Conservation (phyloP, 2,797 vertebrate genomes). For the Pangasius larnaudii region DNA sequence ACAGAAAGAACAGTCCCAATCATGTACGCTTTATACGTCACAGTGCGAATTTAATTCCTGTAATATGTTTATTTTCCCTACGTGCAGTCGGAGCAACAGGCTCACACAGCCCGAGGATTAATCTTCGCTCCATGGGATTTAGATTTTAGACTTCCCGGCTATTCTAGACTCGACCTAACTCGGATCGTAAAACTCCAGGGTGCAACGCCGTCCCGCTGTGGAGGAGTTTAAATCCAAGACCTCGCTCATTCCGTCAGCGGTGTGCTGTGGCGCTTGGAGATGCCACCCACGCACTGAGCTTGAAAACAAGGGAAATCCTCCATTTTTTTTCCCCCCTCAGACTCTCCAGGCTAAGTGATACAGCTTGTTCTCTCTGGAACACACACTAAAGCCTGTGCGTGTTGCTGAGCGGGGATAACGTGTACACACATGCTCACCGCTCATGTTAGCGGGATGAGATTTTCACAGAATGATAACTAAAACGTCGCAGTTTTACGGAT, state of each 20-base stretch:
- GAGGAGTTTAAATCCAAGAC: not conserved
- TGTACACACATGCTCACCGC: not conserved
- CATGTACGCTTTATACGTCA: not conserved
- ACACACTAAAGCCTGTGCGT: not conserved
- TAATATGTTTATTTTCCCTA: not conserved
- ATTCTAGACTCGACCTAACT: not conserved
- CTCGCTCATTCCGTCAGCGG: not conserved
- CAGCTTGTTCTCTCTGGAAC: not conserved
- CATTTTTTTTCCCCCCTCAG: conserved; percentile 11
- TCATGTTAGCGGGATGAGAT: not conserved
- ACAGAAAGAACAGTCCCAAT: not conserved
- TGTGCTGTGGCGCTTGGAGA: conserved; percentile 37
- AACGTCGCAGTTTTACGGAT: not conserved
- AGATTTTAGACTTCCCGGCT: not conserved
- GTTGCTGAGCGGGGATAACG: not conserved
- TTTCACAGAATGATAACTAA: not conserved
- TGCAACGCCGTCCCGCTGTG: not conserved
- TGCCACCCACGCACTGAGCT: conserved; percentile 40
- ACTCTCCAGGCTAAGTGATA: not conserved
- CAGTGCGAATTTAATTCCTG: not conserved
- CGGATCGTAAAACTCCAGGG: not conserved
- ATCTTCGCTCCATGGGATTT: not conserved
- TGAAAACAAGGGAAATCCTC: conserved; percentile 51
- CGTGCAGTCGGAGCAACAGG: not conserved
- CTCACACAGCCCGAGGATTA: not conserved